Evolutionary conservation across 2,113 vertebrate genomes (phyloP).

Genomic region (Leucopsar rothschildi): DNA sequence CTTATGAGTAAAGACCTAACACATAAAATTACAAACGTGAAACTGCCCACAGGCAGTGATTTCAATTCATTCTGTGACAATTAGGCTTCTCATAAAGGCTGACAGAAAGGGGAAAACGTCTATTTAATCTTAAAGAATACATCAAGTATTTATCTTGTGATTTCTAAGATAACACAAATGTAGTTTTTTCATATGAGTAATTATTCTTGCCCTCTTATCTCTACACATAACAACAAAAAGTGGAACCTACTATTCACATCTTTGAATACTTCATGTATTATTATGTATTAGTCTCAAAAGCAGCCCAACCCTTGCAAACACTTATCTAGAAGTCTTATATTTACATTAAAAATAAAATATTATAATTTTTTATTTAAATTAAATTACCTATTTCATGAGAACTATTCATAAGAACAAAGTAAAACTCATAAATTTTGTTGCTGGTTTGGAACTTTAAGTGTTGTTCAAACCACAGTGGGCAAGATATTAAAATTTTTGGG

Average conservation of each 20-base stretch:
- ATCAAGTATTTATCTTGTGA: background rate
- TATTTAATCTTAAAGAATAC: background rate
- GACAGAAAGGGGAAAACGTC: background rate
- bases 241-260: background rate
- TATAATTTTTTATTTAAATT: background rate
- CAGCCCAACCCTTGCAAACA: background rate
- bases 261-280: background rate
- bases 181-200: background rate
- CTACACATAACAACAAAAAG: background rate
- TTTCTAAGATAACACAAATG: background rate
- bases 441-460: background rate
- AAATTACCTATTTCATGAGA: background rate
- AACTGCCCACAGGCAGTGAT: background rate
- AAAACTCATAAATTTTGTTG: background rate
- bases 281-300: background rate
- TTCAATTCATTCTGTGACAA: slow-evolving; percentile 41
- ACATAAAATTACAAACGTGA: background rate
- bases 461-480: background rate
- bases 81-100: slow-evolving; percentile 35
- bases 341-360: background rate
- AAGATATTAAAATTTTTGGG: background rate
- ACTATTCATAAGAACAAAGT: background rate
- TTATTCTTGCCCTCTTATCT: background rate
- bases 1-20: background rate
- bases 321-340: background rate